Base-by-base conservation (phyloP, 2,888 invertebrate genomes). In the Standfussiana lucernea region DNA sequence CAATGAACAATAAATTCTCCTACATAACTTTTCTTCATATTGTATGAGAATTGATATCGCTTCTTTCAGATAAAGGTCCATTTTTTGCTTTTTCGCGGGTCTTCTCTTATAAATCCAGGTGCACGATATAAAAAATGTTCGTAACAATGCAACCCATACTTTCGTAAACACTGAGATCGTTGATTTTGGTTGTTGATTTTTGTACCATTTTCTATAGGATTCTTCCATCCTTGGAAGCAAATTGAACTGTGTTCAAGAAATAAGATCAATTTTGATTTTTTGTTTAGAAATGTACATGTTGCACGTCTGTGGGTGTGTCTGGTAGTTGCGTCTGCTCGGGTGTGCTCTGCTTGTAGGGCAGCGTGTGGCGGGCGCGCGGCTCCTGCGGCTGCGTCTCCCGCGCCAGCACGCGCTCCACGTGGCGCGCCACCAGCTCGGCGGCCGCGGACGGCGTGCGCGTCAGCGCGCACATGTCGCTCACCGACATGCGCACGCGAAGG, bases 221-320 rank as follows among this genome's bases (percentile, higher is more conserved):
- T 61, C 32, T 35, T 61, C 53, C 61, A 65, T 77, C 61, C 37
- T 72, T 76, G 40, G 66, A 62, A 42, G 56, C 21, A 76, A 59
- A 47, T 70, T 66, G 62, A 77, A 66, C 68, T 70, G 65, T 56
- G 24, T 68, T 71, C 65, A 76, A 72, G 66, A 70, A 72, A 67
- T 66, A 71, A 69, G 28, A 69, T 53, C 11, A 10, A 28, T 40
- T 64, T 61, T 53, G 42, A 13, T 10, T 67, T 71, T 50, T 65
- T 2, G 35, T 77, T 97, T 94, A 97, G 91, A 97, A 97, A 85
- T 96, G 96, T 74, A 98, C 97, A 89, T 97, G 97, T 83, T 97
- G 97, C 21, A 98, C 97, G 87, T 97, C 97, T 53, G 97, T 97
- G 10, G 98, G 98, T 5, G 98, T 98, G 80, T 97, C 96, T 1